phyloP scores from a whole-genome alignment of 1,140 invertebrate genomes.

The Metaphire vulgaris region DNA sequence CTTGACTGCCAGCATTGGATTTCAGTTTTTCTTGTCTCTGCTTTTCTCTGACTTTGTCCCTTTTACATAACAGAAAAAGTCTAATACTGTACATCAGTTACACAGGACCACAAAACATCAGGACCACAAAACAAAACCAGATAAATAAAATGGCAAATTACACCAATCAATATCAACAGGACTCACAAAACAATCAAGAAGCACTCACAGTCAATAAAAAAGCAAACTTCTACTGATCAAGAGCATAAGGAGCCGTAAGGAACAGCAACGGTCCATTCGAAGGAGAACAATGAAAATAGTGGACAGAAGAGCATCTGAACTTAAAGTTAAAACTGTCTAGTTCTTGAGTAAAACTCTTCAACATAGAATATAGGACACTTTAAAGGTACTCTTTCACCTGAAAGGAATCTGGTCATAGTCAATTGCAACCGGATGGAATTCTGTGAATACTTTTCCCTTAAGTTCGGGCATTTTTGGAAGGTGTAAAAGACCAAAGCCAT shows the following conservation, averaged over 20 bases:
- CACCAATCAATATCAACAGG: neutral
- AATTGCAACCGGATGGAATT: constrained; percentile 63
- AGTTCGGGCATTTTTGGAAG: constrained; percentile 93
- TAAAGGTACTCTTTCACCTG: too few species aligned
- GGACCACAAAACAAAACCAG: neutral
- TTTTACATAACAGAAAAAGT: constrained; percentile 35
- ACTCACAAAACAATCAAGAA: neutral
- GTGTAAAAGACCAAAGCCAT: constrained; percentile 78
- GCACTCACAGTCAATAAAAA: neutral
- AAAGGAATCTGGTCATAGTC: constrained; percentile 74
- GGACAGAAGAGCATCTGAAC: too few species aligned
- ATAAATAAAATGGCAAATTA: neutral
- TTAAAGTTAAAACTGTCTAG: too few species aligned
- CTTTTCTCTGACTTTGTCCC: constrained; percentile 70
- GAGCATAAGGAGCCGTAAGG: too few species aligned
- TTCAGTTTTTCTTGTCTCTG: constrained; percentile 66
- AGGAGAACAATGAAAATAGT: too few species aligned
- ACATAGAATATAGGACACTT: too few species aligned
- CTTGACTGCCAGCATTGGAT: constrained; percentile 61
- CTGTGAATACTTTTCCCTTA: constrained; percentile 56
- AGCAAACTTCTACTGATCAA: too few species aligned
- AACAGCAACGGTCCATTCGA: too few species aligned
- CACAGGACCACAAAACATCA: neutral
- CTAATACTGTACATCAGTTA: neutral
- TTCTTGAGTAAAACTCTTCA: too few species aligned